Evolutionary conservation across 1,140 invertebrate genomes (phyloP).

Genomic region (Hypothenemus hampei): DNA sequence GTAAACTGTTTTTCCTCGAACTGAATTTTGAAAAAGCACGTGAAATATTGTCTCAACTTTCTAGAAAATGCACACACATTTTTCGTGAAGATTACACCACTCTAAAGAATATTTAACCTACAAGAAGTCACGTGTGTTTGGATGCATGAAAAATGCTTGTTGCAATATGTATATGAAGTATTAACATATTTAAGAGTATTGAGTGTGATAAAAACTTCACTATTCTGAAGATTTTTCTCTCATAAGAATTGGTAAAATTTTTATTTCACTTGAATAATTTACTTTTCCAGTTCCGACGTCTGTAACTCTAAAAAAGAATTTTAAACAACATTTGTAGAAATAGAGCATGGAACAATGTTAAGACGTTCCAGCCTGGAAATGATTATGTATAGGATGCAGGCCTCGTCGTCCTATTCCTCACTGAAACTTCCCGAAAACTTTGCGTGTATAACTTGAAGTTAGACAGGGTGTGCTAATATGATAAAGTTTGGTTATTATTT

Average conservation of each 20-base stretch:
- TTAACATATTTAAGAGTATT: too few relatives aligned
- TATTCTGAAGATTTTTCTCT: too few relatives aligned
- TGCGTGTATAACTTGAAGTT: conserved; percentile 8
- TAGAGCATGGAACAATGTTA: neutral
- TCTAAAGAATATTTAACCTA: neutral
- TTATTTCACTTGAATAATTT: neutral
- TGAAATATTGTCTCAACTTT: neutral
- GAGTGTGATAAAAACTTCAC: too few relatives aligned
- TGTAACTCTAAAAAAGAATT: neutral
- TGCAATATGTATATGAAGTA: neutral
- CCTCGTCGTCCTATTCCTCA: neutral
- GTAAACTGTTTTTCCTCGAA: neutral
- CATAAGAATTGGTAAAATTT: too few relatives aligned
- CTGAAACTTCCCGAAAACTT: conserved; percentile 5
- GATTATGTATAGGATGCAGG: too few relatives aligned
- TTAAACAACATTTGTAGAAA: neutral
- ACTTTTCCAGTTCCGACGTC: neutral
- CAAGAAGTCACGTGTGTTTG: too few relatives aligned
- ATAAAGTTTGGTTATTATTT: conserved; percentile 8
- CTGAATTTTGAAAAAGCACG: neutral
- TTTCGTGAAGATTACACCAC: neutral
- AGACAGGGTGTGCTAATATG: conserved; percentile 1
- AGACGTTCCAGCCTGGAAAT: neutral
- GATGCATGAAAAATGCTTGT: neutral
- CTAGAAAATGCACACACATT: neutral